Conservation (phyloP, 2,888 invertebrate genomes). For the Koerneria pararmatus region DNA sequence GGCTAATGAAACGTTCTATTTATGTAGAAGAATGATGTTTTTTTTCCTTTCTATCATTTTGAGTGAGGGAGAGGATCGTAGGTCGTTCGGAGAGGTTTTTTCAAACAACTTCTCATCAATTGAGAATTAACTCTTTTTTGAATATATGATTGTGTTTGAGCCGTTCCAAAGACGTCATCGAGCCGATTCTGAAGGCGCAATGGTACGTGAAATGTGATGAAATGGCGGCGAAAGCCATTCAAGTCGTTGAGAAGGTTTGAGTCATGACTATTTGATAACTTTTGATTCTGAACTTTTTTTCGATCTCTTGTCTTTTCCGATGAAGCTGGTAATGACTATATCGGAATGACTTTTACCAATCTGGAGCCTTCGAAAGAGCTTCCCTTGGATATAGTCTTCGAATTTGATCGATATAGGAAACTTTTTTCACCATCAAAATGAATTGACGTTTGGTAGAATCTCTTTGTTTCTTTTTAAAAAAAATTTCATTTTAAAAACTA, state of each 20-base stretch:
- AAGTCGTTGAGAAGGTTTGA: conserved; percentile 60
- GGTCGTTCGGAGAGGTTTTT: neutral
- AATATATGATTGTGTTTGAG: conserved; percentile 63
- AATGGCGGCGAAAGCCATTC: conserved; percentile 82
- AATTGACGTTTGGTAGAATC: too few relatives aligned
- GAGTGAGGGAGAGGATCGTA: neutral
- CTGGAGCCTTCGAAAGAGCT: too few relatives aligned
- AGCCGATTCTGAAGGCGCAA: conserved; percentile 90
- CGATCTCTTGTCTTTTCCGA: too few relatives aligned
- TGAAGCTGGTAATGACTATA: too few relatives aligned
- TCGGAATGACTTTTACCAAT: too few relatives aligned
- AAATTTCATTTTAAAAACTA: too few relatives aligned
- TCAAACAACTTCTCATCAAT: conserved; percentile 1
- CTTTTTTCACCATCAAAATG: too few relatives aligned
- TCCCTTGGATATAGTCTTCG: too few relatives aligned
- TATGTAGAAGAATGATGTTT: neutral
- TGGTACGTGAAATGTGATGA: conserved; percentile 84
- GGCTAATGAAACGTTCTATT: conserved; percentile 8
- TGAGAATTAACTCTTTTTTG: neutral
- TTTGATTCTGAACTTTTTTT: too few relatives aligned
- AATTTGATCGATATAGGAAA: too few relatives aligned
- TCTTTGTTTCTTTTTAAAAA: too few relatives aligned
- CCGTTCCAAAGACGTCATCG: conserved; percentile 93
- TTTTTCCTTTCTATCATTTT: neutral
- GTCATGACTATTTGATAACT: too few relatives aligned